Percentiles rank a stretch among this genome's conserved stretches.
Conservation (phyloP, 2,797 vertebrate species). For the Chrosomus eos region DNA sequence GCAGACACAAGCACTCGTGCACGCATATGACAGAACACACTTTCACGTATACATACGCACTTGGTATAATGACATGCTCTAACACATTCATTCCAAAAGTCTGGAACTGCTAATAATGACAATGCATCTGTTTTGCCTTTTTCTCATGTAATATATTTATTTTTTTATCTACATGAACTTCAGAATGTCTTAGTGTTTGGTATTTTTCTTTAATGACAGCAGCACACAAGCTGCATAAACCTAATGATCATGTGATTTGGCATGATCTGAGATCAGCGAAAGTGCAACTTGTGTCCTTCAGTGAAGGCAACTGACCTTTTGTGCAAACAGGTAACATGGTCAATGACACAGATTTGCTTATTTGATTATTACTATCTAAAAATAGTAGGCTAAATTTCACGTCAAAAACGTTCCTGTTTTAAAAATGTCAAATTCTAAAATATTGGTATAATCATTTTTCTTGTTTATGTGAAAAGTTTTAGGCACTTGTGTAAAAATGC, state of each 20-base stretch:
- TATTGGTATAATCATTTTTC: too few species aligned
- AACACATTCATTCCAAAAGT: neutral
- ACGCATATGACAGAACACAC: slow-evolving; percentile 20
- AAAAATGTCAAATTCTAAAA: neutral
- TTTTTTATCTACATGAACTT: neutral
- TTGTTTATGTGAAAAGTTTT: too few species aligned
- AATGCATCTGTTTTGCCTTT: neutral
- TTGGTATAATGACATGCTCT: neutral
- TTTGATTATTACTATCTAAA: slow-evolving; percentile 16
- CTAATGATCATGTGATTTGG: neutral
- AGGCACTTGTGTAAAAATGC: too few species aligned
- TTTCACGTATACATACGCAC: neutral
- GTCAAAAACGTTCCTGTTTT: too few species aligned
- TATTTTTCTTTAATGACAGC: neutral
- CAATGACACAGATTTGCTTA: slow-evolving; percentile 6
- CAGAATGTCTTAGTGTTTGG: neutral
- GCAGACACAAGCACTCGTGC: slow-evolving; percentile 23
- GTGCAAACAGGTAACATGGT: slow-evolving; percentile 3
- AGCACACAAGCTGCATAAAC: neutral
- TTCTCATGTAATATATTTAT: neutral
- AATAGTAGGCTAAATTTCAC: neutral
- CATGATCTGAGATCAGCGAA: neutral
- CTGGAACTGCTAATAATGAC: too few species aligned
- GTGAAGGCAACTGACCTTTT: slow-evolving; percentile 7
- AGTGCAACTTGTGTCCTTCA: neutral